These are phyloP conservation scores for Tautogolabrus adspersus DNA, from an alignment of 2,113 vertebrate genomes.

Conservation along the genomic window DNA sequence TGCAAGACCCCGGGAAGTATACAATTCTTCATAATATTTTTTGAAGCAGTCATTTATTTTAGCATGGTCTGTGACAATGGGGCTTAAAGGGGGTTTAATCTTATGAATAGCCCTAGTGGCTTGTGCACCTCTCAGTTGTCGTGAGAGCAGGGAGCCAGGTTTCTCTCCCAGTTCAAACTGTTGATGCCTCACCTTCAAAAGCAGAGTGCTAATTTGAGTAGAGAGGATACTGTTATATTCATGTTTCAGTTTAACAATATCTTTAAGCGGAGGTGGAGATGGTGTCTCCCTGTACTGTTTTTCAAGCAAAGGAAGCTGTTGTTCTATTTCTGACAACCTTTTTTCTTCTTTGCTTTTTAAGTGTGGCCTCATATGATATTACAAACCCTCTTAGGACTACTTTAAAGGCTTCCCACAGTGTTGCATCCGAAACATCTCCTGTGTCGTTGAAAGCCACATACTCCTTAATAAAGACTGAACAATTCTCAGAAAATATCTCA, in stretches of 20 bases:
- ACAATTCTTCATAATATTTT: neutral
- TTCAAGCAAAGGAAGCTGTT: neutral
- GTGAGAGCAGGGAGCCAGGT: neutral
- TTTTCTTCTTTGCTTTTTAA: neutral
- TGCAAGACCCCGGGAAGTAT: too few relatives aligned
- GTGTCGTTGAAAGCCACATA: neutral
- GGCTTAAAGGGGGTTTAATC: neutral
- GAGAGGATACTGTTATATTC: neutral
- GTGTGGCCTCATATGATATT: neutral
- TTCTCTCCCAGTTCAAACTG: neutral
- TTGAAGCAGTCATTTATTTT: neutral
- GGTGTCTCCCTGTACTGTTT: neutral
- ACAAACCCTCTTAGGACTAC: neutral
- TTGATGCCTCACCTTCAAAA: neutral
- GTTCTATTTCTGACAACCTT: neutral
- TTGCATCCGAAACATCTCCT: neutral
- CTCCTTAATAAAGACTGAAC: neutral
- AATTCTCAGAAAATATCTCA: neutral
- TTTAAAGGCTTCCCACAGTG: too few relatives aligned
- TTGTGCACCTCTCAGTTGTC: neutral
- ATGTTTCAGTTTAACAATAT: neutral
- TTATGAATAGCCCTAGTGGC: neutral
- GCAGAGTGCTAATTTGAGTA: neutral
- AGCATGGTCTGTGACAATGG: neutral
- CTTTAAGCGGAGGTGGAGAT: neutral